phyloP scores from a whole-genome alignment of 37 sponge, comb jelly and placozoan species.

The Aplysina aerophoba region DNA sequence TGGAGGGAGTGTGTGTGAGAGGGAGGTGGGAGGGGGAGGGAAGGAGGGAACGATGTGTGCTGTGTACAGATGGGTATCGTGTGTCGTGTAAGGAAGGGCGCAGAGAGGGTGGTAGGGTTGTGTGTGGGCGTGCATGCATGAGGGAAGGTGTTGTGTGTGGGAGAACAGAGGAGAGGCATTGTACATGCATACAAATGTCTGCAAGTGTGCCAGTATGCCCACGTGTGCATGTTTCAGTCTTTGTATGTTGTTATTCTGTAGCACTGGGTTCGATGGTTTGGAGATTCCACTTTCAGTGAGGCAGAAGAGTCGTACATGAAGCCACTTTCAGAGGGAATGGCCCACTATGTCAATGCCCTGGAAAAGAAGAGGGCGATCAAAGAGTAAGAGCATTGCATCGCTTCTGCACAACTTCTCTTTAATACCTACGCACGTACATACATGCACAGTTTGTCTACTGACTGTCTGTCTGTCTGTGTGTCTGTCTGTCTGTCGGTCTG shows the following conservation, averaged over 20 bases:
- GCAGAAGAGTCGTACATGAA: conserved; percentile 25
- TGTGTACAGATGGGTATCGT: no score
- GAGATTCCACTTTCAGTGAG: conserved; percentile 48
- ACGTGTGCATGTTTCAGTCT: background rate
- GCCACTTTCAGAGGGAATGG: conserved; percentile 13
- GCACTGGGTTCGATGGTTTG: conserved; percentile 80
- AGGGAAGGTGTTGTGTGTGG: background rate
- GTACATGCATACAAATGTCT: background rate
- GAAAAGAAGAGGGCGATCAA: conserved; percentile 1
- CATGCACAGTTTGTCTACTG: no score
- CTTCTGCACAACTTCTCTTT: no score
- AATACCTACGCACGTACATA: no score
- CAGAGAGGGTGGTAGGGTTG: no score
- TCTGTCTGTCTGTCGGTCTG: no score
- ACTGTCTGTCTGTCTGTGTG: no score
- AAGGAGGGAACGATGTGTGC: no score
- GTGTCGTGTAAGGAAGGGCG: no score
- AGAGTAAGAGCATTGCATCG: background rate
- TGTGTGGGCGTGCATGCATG: background rate
- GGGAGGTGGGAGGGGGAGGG: no score
- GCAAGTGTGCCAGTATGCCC: background rate
- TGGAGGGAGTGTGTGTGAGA: no score
- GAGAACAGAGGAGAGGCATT: background rate
- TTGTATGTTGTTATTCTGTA: background rate
- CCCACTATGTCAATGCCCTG: background rate